These are phyloP conservation scores for Artemisiospiza belli DNA, from an alignment of 2,113 vertebrate species.

Conservation along the genomic window DNA sequence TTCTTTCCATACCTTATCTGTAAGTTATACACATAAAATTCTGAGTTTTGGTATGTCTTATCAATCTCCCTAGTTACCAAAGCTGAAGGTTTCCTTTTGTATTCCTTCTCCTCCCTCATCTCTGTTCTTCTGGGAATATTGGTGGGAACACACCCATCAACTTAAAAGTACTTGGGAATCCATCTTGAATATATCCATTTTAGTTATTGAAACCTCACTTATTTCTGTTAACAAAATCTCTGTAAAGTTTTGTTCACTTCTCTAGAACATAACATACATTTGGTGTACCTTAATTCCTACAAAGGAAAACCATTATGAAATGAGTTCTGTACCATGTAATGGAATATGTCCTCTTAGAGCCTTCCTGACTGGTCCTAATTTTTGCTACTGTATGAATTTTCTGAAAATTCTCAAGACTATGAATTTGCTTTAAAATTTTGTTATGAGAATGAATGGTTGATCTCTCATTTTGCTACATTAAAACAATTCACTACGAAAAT, in stretches of 20 bases:
- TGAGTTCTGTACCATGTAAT: neutral
- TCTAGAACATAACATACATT: neutral
- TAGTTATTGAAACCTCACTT: neutral
- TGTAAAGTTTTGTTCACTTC: neutral
- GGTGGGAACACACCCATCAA: neutral
- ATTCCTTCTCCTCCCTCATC: neutral
- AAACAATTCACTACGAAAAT: neutral
- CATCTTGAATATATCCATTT: neutral
- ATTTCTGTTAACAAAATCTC: neutral
- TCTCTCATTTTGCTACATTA: neutral
- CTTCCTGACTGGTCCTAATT: neutral
- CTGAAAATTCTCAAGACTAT: neutral
- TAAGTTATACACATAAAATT: neutral
- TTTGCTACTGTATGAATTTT: neutral
- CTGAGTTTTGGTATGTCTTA: neutral
- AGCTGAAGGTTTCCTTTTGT: neutral
- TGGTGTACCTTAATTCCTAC: neutral
- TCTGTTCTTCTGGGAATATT: neutral
- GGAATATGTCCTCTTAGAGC: neutral
- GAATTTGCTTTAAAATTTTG: neutral
- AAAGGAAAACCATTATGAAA: neutral
- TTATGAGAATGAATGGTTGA: neutral
- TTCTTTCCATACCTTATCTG: neutral
- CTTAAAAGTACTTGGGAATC: neutral
- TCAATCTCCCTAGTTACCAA: neutral